phyloP scores from a whole-genome alignment of 2,797 vertebrate genomes.

The Phrynocephalus vlangalii region DNA sequence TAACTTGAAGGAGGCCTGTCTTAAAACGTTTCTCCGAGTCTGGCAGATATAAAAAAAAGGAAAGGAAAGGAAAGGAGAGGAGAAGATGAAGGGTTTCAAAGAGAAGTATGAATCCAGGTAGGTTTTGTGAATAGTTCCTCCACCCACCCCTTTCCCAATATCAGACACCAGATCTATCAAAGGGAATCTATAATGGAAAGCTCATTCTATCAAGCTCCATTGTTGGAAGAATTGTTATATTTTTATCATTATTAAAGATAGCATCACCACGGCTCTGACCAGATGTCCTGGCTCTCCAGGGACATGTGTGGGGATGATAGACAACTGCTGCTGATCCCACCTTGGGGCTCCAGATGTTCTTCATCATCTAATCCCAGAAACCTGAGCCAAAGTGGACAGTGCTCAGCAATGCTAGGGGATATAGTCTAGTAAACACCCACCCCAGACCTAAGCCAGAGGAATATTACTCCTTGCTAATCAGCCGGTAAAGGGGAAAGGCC shows the following conservation, averaged over 20 bases:
- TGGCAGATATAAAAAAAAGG: background rate
- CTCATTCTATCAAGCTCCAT: background rate
- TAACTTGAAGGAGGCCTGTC: background rate
- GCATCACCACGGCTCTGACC: background rate
- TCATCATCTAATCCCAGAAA: too few species aligned
- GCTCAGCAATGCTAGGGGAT: too few species aligned
- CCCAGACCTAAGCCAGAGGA: too few species aligned
- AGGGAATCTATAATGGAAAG: background rate
- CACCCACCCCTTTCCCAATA: background rate
- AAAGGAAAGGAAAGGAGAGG: background rate
- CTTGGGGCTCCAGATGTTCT: too few species aligned
- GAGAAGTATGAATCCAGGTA: background rate
- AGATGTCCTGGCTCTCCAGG: background rate
- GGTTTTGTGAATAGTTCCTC: background rate
- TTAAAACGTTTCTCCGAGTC: conserved; percentile 27
- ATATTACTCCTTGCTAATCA: too few species aligned
- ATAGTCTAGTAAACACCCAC: too few species aligned
- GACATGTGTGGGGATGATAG: background rate
- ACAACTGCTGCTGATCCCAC: background rate
- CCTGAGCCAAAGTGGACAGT: too few species aligned
- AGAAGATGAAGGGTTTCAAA: background rate
- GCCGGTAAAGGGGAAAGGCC: background rate
- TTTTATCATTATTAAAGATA: background rate
- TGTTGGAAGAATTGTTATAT: background rate
- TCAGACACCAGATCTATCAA: background rate